phyloP scores from a whole-genome alignment of 2,113 vertebrate genomes.

The Oreochromis aureus region DNA sequence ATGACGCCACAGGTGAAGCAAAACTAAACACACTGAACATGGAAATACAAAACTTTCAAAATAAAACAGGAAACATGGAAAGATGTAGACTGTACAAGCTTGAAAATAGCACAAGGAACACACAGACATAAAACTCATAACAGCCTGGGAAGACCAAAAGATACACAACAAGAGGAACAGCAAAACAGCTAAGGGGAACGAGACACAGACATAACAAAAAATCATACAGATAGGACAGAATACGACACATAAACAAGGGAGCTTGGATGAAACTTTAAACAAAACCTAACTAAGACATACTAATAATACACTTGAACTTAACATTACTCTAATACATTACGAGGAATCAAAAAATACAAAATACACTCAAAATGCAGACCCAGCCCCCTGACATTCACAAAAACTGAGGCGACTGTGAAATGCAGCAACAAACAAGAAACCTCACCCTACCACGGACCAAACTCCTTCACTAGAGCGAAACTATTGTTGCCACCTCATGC shows the following conservation, averaged over 20 bases:
- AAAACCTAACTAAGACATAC: neutral
- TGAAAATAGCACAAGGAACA: no score
- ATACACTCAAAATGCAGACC: neutral
- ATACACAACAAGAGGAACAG: neutral
- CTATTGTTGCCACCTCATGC: neutral
- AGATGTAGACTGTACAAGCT: no score
- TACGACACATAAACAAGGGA: neutral
- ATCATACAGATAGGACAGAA: neutral
- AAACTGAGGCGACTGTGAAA: neutral
- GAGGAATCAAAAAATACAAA: neutral
- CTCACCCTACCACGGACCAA: accelerated
- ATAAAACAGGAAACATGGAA: no score
- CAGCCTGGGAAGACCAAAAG: neutral
- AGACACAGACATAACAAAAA: neutral
- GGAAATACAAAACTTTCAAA: no score
- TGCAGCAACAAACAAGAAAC: neutral
- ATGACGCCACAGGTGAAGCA: no score
- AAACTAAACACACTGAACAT: no score
- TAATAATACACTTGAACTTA: neutral
- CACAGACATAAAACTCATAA: no score
- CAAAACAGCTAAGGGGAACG: neutral
- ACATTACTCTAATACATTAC: neutral
- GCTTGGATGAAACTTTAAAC: neutral
- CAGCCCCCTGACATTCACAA: neutral
- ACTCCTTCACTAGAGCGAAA: neutral